Evolutionary conservation across 2,888 invertebrate species (phyloP), one percentile per base, ranked within the genome.

Genomic region (Chaetogeoica ovagalla): DNA sequence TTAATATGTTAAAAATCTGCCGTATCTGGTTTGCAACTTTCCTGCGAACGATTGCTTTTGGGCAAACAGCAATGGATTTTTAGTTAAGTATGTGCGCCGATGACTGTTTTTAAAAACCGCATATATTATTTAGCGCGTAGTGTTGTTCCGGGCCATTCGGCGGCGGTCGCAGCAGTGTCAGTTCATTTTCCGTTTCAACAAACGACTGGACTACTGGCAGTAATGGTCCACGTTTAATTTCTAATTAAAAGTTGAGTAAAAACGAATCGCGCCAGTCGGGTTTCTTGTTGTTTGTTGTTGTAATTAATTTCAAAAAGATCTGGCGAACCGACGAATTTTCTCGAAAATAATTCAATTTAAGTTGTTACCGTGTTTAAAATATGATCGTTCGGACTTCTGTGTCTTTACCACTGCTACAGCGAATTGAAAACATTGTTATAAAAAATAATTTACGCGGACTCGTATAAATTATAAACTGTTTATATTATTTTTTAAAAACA

Each of bases 261-360:
- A 75, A 57, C 23, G 66, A 66, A 66, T 21, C 57, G 52, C 65
- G 23, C 65, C 74, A 74, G 75, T 75, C 39, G 72, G 30, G 30
- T 30, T 30, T 73, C 23, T n/a, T 21, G 21, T 21, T 59, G 37
- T 62, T 70, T n/a, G 69, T 71, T 60, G 73, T 65, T 74, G 21
- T 74, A 74, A 74, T 74, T 74, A 39, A 74, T 74, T 74, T 55
- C 55, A n/a, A 65, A 48, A 65, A 65, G 37, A 63, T 66, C 65
- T 66, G 5, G 43, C 23, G 30, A n/a, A 39, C 39, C 21, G 55
- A 21, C 39, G 74, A 65, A 74, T 74, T 65, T 65, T 21, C 74
- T 65, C 37, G 65, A 63, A n/a, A 74, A 75, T 57, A 75, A 57
- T 66, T 75, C 75, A 75, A 75, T 75, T 75, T 57, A 75, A 75